These are phyloP conservation scores for Phrynosoma platyrhinos DNA, from an alignment of 2,113 vertebrate species.

Conservation along the genomic window DNA sequence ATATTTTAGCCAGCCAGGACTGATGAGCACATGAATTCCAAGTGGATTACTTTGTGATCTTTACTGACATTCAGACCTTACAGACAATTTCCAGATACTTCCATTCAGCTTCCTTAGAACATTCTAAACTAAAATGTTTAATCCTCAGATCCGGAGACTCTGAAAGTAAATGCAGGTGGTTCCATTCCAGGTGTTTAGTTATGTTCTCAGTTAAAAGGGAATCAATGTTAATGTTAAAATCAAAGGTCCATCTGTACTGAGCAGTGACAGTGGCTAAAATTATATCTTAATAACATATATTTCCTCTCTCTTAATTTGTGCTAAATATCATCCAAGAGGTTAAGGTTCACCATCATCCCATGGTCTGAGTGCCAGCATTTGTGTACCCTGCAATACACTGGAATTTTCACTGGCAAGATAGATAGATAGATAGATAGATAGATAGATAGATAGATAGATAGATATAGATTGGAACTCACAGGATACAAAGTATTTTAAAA, in stretches of 20 bases:
- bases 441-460: too few species aligned
- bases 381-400: too few species aligned
- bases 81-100: constrained; percentile 28
- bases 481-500: too few species aligned
- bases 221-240: background rate
- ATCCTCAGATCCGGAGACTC: background rate
- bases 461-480: too few species aligned
- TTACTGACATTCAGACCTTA: background rate
- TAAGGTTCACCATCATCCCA: background rate
- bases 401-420: too few species aligned
- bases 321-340: background rate
- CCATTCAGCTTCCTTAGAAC: background rate
- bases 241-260: background rate
- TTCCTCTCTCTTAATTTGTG: background rate
- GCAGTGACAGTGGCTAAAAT: background rate
- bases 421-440: too few species aligned
- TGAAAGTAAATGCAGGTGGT: constrained; percentile 11
- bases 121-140: constrained; percentile 34
- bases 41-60: background rate
- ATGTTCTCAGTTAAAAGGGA: background rate
- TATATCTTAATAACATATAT: background rate
- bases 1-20: background rate
- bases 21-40: background rate
- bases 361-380: too few species aligned
- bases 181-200: background rate